Evolutionary conservation across 2,888 invertebrate species (phyloP).

Genomic region (Chalcis sispes): DNA sequence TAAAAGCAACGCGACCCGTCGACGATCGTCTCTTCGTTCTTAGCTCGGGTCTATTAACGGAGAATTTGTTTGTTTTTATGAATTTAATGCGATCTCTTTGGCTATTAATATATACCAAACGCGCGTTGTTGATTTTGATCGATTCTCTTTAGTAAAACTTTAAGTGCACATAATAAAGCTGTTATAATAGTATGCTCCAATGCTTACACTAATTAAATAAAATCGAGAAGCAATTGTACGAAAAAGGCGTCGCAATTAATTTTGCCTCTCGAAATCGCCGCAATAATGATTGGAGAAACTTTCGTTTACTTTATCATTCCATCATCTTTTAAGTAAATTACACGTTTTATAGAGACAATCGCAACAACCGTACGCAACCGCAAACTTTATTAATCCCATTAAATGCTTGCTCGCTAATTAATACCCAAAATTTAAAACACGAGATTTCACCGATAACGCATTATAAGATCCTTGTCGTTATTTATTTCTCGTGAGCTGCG

Average conservation of each 20-base stretch:
- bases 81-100: constrained; percentile 28
- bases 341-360: background rate
- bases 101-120: constrained; percentile 18
- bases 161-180: too few species aligned
- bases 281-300: too few species aligned
- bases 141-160: too few species aligned
- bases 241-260: too few species aligned
- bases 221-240: too few species aligned
- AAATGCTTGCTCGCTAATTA: constrained; percentile 28
- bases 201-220: too few species aligned
- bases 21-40: constrained; percentile 33
- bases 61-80: constrained; percentile 48
- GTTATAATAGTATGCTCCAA: too few species aligned
- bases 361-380: background rate
- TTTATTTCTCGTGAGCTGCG: constrained; percentile 1
- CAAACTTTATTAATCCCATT: constrained; percentile 34
- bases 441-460: background rate
- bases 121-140: too few species aligned
- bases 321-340: background rate
- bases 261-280: too few species aligned
- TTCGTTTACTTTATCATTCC: background rate
- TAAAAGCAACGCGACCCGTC: constrained; percentile 26
- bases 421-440: constrained; percentile 29
- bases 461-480: background rate
- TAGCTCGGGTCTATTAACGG: constrained; percentile 28